Evolutionary conservation across 2,888 invertebrate species (phyloP), one percentile per base, ranked within the genome.

Genomic region (Tenthredo scrophulariae): DNA sequence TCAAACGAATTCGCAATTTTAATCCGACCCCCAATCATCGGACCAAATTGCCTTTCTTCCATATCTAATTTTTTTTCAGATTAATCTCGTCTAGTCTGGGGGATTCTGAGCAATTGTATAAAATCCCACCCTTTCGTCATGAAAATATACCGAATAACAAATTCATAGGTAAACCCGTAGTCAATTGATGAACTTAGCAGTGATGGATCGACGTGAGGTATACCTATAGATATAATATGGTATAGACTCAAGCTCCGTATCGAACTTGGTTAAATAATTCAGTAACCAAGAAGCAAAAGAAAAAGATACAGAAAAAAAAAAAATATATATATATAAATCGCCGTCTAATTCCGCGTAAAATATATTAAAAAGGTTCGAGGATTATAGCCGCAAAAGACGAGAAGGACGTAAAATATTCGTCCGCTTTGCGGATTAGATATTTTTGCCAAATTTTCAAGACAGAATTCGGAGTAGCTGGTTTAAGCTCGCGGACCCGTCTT

Each of bases 251-350:
- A 13, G 37, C 58, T 79, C 22, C 15, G 79, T 9, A 13, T 46
- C 75, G 33, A 79, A 77, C 33, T 50, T 5, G 33, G 37, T 54
- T 79, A 79, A 77, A 79, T 58, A 79, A 79, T 79, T 79, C 79
- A 79, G 3, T 15, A 46, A 15, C 13, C 3, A 15, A 46, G 46
- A 46, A 46, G 46, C n/a, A 43, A 43, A 13, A 13, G 43, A 43
- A 43, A 13, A 46, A 43, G 9, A 40, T 9, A 33, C 0, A 33
- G 3, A 46, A 46, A 46, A 46, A 1, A 54, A 2, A 58, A 58
- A 58, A 79, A 79, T 33, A 54, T 15, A 43, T 37, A 37, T 37
- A 37, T n/a, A n/a, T n/a, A 2, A 33, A 4, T 50, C 58, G 79
- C 54, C 7, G 33, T 33, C 54, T 58, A 79, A 79, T 79, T 58